A percentile compares a stretch with the other conserved stretches of the same genome.
These are phyloP conservation scores for Crossocerus cetratus DNA, from an alignment of 2,888 invertebrate genomes.

Conservation along the genomic window DNA sequence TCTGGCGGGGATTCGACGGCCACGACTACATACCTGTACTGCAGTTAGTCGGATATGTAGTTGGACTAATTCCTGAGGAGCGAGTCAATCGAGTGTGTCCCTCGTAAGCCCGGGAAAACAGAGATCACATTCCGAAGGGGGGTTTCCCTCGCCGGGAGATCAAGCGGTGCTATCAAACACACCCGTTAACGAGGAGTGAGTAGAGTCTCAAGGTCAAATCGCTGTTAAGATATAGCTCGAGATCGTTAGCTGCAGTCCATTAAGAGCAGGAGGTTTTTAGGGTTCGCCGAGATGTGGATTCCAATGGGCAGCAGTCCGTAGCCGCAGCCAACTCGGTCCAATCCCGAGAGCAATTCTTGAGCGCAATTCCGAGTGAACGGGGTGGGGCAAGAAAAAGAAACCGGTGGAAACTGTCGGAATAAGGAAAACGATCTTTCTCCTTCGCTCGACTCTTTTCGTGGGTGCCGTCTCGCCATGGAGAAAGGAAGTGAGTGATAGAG, in stretches of 20 bases:
- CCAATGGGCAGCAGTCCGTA: slow-evolving; percentile 52
- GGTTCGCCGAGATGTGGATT: slow-evolving; percentile 64
- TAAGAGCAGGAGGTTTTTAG: slow-evolving; percentile 74
- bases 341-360: slow-evolving; percentile 58
- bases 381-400: slow-evolving; percentile 31
- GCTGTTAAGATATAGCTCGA: slow-evolving; percentile 65
- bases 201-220: slow-evolving; percentile 55
- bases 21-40: no score
- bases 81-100: no score
- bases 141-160: slow-evolving; percentile 16
- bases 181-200: slow-evolving; percentile 44
- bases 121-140: neutral
- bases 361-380: slow-evolving; percentile 51
- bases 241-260: slow-evolving; percentile 74
- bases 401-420: slow-evolving; percentile 7
- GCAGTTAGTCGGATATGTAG: neutral
- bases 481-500: no score
- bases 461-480: neutral
- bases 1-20: no score
- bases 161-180: slow-evolving; percentile 16
- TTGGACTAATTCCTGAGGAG: no score
- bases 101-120: no score
- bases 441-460: slow-evolving; percentile 34
- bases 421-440: slow-evolving; percentile 46
- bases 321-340: slow-evolving; percentile 48